phyloP scores from a whole-genome alignment of 2,888 invertebrate genomes.

The Parnassius mnemosyne region DNA sequence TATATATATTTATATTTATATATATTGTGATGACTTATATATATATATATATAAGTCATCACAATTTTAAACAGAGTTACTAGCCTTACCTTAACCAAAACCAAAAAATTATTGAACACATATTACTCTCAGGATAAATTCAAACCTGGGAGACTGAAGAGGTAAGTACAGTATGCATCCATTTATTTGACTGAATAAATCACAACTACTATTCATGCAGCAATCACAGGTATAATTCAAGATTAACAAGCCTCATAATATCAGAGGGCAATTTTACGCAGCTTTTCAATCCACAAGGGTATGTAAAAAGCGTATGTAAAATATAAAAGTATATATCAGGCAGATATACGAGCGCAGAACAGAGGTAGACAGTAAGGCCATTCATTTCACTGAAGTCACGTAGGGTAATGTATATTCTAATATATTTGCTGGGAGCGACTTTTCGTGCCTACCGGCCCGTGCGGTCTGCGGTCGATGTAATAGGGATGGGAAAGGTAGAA shows the following conservation, averaged over 20 bases:
- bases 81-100: too few relatives aligned
- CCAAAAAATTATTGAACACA: too few relatives aligned
- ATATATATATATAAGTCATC: too few relatives aligned
- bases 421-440: slow-evolving; percentile 78
- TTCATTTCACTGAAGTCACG: slow-evolving; percentile 74
- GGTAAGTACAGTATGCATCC: too few relatives aligned
- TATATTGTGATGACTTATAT: too few relatives aligned
- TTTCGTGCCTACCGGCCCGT: slow-evolving; percentile 78
- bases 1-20: too few relatives aligned
- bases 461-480: slow-evolving; percentile 64
- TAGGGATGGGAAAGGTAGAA: slow-evolving; percentile 44
- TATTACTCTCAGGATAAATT: too few relatives aligned
- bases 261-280: slow-evolving; percentile 28
- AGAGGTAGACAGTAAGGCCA: slow-evolving; percentile 53
- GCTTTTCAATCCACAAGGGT: slow-evolving; percentile 38
- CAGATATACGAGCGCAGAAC: slow-evolving; percentile 43
- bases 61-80: too few relatives aligned
- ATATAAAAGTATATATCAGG: slow-evolving; percentile 36
- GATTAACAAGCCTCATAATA: slow-evolving; percentile 14
- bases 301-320: slow-evolving; percentile 31
- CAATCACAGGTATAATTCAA: slow-evolving; percentile 16
- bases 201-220: slow-evolving; percentile 13
- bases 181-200: slow-evolving; percentile 24
- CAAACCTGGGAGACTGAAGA: too few relatives aligned
- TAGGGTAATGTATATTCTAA: slow-evolving; percentile 80